Conservation (phyloP, 2,797 vertebrate genomes). For the Rhabdomys pumilio region DNA sequence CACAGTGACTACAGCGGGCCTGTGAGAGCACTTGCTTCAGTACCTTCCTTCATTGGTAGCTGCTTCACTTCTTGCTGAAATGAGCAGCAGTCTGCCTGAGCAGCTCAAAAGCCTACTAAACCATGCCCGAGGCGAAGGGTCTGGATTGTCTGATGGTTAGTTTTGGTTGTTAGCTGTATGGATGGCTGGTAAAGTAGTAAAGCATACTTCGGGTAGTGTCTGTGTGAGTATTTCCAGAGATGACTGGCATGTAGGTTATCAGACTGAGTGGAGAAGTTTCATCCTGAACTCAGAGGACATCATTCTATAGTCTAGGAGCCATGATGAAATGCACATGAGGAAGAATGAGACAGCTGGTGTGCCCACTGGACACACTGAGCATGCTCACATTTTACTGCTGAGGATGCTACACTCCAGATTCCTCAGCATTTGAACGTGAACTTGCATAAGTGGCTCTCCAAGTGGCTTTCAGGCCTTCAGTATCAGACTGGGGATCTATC, state of each 20-base stretch:
- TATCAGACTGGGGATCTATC: not conserved
- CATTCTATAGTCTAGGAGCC: not conserved
- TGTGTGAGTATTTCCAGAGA: not conserved
- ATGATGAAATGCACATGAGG: not conserved
- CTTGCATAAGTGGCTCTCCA: not conserved
- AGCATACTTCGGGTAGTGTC: not conserved
- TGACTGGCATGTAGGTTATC: not conserved
- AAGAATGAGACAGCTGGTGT: not conserved
- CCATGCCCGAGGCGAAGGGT: not conserved
- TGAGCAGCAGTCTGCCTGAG: not conserved
- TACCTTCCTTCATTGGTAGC: accelerated
- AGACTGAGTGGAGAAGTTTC: not conserved
- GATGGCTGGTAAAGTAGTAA: not conserved
- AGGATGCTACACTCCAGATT: not conserved
- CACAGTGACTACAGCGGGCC: not conserved
- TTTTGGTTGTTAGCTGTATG: not conserved
- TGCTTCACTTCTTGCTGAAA: not conserved
- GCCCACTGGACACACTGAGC: accelerated
- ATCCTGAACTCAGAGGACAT: not conserved
- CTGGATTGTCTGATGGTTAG: not conserved
- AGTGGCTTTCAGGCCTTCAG: not conserved
- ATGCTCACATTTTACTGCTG: not conserved
- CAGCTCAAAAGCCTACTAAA: not conserved
- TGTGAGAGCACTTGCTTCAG: not conserved
- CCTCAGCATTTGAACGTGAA: not conserved